Base-by-base conservation (phyloP, 2,113 vertebrate species). In the Equus przewalskii region DNA sequence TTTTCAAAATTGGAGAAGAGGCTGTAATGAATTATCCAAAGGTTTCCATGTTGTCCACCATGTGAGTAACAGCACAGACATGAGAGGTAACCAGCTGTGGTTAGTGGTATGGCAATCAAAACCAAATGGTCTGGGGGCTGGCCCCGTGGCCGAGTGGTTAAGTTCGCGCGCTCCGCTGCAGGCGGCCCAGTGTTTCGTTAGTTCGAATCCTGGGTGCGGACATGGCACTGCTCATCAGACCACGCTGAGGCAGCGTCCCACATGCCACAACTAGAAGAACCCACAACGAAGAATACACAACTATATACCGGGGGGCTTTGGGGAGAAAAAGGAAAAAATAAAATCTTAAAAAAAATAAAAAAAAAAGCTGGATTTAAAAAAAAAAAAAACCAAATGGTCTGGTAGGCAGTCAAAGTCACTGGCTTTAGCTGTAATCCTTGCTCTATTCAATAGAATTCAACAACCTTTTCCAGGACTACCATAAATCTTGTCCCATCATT, bases 381-480 rank as follows among this genome's bases (percentile, higher is more conserved):
- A 36, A 36, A 36, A 36, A 36, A 89, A 96, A 94, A 81, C 24
- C 60, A 87, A 72, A 91, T 33, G 10, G 16, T 80, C 16, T 78
- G 2, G 4, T 3, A 94, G 22, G 60, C 67, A 73, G 36, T 85
- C 58, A 88, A 54, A 84, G 19, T 58, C 41, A 85, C 19, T 46
- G 15, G 56, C 28, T 67, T 93, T 90, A 81, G 56, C 80, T 93
- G 79, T 4, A 76, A 67, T 82, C 84, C 85, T 92, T 75, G 76
- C 16, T 96, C 46, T 84, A 22, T 58, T 88, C 89, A 73, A 87
- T 22, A 94, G 51, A 83, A 92, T 26, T 76, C 60, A 94, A 91
- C 44, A 44, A 78, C 51, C 28, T 79, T 92, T 73, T 41, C 56
- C 60, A 84, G 49, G 13, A 83, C 30, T 79, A 75, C 28, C 18